A percentile compares a stretch with the other conserved stretches of the same genome.
Evolutionary conservation across 2,797 vertebrate genomes (phyloP).

Genomic region (Poecilia wingei): DNA sequence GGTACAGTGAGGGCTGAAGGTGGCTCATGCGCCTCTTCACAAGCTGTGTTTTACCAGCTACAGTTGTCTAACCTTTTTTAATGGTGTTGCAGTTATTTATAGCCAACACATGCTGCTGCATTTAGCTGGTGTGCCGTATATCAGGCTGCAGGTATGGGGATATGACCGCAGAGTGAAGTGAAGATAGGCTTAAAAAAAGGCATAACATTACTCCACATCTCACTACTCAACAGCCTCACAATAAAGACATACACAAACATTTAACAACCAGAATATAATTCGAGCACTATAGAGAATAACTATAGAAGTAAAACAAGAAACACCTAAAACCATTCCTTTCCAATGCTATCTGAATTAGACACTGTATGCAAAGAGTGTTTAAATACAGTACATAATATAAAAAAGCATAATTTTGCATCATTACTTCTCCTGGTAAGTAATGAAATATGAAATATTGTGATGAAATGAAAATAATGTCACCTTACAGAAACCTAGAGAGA

Average conservation of each 20-base stretch:
- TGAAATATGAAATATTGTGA: background rate
- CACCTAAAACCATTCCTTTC: background rate
- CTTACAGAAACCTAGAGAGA: background rate
- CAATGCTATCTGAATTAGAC: too few relatives aligned
- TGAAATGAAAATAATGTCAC: background rate
- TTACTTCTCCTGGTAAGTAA: background rate
- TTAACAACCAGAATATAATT: background rate
- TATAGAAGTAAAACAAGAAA: background rate
- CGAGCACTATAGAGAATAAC: background rate
- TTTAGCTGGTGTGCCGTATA: slow-evolving; percentile 53
- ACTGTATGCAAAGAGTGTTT: background rate
- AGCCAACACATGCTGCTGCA: slow-evolving; percentile 56
- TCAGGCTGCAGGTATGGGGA: slow-evolving; percentile 42
- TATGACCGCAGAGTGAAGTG: slow-evolving; percentile 12
- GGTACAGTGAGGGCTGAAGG: slow-evolving; percentile 21
- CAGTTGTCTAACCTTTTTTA: slow-evolving; percentile 51
- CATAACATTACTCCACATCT: slow-evolving; percentile 24
- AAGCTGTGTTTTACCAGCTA: slow-evolving; percentile 37
- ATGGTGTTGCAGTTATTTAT: slow-evolving; percentile 69
- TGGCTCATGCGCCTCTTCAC: slow-evolving; percentile 27
- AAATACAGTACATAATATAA: background rate
- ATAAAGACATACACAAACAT: background rate
- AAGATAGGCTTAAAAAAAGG: slow-evolving; percentile 27
- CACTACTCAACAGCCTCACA: slow-evolving; percentile 10
- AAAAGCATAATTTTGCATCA: background rate